Percentiles rank a stretch among this genome's conserved stretches.
These are phyloP conservation scores for Sinocyclocheilus anshuiensis DNA, from an alignment of 2,113 vertebrate species.

Conservation along the genomic window DNA sequence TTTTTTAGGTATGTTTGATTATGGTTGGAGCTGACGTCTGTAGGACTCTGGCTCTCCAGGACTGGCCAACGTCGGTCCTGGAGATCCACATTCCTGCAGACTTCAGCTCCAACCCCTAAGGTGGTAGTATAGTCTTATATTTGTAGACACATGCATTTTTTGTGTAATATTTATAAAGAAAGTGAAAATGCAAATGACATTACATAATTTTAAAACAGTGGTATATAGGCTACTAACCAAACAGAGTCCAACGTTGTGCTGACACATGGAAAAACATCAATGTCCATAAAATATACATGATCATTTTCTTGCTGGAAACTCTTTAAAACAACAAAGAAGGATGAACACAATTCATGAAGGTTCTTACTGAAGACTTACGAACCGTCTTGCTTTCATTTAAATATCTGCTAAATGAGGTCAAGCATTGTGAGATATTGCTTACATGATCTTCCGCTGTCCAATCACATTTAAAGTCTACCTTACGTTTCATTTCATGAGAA, in stretches of 20 bases:
- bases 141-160: neutral
- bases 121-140: neutral
- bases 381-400: neutral
- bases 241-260: slow-evolving; percentile 13
- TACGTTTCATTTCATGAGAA: slow-evolving; percentile 13
- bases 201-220: neutral
- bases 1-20: too few relatives aligned
- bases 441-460: neutral
- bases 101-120: neutral
- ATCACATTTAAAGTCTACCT: slow-evolving; percentile 9
- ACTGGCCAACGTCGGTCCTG: neutral
- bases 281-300: neutral
- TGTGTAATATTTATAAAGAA: neutral
- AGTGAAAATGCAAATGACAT: neutral
- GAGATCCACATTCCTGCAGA: neutral
- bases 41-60: too few relatives aligned
- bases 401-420: neutral
- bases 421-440: neutral
- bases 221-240: slow-evolving; percentile 22
- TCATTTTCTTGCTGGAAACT: neutral
- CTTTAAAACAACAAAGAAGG: neutral
- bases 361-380: neutral
- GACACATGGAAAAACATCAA: slow-evolving; percentile 19
- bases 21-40: too few relatives aligned
- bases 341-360: neutral